Evolutionary conservation across 2,113 vertebrate species (phyloP).

Genomic region (Girardinichthys multiradiatus): DNA sequence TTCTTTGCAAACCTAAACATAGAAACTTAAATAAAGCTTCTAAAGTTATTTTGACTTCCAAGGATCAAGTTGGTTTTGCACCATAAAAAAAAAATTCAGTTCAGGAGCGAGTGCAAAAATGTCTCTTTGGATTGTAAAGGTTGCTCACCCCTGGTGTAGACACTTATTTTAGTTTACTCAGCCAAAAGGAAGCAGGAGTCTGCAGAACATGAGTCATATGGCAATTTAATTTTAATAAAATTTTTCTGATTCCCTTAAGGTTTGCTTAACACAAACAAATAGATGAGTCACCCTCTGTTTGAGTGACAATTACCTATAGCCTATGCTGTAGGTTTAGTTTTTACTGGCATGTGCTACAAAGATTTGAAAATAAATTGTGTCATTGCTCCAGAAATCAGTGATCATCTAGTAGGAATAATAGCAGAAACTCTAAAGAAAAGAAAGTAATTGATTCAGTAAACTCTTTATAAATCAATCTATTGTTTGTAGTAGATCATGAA

Average conservation of each 20-base stretch:
- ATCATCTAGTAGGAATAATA: constrained; percentile 50
- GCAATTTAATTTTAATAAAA: constrained; percentile 18
- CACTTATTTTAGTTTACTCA: constrained; percentile 9
- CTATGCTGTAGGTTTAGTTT: constrained; percentile 24
- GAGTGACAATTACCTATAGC: constrained; percentile 21
- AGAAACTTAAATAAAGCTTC: background rate
- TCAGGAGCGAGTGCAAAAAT: background rate
- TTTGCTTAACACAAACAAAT: constrained; percentile 15
- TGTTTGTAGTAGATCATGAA: too few species aligned
- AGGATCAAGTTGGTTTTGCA: background rate
- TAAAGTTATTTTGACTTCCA: background rate
- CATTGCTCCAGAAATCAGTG: constrained; percentile 30
- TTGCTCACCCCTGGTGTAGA: background rate
- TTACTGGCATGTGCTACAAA: constrained; percentile 34
- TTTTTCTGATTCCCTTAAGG: constrained; percentile 27
- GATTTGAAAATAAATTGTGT: constrained; percentile 43
- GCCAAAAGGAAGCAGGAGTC: constrained; percentile 18
- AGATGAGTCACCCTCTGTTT: constrained; percentile 32
- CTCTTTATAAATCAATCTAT: constrained; percentile 34
- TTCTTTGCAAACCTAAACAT: background rate
- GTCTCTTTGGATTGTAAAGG: background rate
- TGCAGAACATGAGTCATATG: constrained; percentile 22
- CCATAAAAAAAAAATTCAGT: background rate
- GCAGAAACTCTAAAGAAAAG: constrained; percentile 42
- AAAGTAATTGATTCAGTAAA: constrained; percentile 42